These are phyloP conservation scores for Hirtodrosophila histrioides DNA, from an alignment of 2,888 invertebrate species.

Conservation along the genomic window DNA sequence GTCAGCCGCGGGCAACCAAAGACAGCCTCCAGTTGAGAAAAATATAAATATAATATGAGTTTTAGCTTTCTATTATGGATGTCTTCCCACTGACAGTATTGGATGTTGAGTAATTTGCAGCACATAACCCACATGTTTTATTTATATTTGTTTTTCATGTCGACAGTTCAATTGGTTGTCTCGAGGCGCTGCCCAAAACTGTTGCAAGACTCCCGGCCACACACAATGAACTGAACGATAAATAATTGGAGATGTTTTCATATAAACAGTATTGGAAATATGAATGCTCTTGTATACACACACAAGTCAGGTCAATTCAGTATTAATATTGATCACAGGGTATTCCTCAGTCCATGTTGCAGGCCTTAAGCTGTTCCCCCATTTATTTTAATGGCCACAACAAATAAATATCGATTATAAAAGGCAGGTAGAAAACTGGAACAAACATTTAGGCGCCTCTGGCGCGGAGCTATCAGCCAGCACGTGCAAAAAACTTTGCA, in stretches of 20 bases:
- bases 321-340: slow-evolving; percentile 1
- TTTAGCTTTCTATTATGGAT: slow-evolving; percentile 56
- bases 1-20: slow-evolving; percentile 49
- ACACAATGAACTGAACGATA: background rate
- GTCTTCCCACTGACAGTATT: slow-evolving; percentile 2
- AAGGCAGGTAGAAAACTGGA: slow-evolving; percentile 16
- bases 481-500: slow-evolving; percentile 64
- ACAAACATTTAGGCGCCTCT: slow-evolving; percentile 39
- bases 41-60: slow-evolving; percentile 70
- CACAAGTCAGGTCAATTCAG: background rate
- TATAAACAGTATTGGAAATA: too few species aligned
- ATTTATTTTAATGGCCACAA: slow-evolving; percentile 57
- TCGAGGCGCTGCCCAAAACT: background rate
- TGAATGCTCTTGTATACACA: too few species aligned
- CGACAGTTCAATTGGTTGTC: slow-evolving; percentile 1
- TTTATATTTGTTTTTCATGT: slow-evolving; percentile 45
- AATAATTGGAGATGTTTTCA: background rate
- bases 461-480: slow-evolving; percentile 63
- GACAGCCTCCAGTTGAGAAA: slow-evolving; percentile 40
- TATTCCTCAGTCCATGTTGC: background rate
- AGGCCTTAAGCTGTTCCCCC: slow-evolving; percentile 11
- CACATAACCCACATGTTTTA: slow-evolving; percentile 63
- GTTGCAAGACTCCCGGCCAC: too few species aligned
- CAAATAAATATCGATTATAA: slow-evolving; percentile 72
- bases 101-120: slow-evolving; percentile 57